Base-by-base conservation (phyloP, 2,888 invertebrate species). In the Callimorpha dominula region DNA sequence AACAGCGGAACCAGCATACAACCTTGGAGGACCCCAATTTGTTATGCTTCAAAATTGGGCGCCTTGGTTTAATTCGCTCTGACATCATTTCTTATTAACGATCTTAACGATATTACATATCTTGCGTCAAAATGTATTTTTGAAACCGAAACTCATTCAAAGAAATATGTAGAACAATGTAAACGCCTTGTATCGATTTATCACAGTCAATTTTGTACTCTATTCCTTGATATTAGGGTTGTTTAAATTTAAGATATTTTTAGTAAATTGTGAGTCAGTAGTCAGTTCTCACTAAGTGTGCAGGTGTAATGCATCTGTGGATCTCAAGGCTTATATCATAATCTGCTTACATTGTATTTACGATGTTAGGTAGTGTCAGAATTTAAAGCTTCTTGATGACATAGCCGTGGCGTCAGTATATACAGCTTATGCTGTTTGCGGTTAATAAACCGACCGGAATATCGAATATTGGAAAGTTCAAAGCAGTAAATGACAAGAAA, bases 251-350 rank as follows among this genome's bases (percentile, higher is more conserved):
- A 11, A 60, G 31, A 14, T 70, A 70, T 70, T 70, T 70, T 70
- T 54, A 57, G 70, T 11, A 40, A 12, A 8, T 14, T n/a, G 17
- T 65, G 65, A 69, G 20, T 69, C 68, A 69, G 1, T 42, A 69
- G 20, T 69, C 68, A 69, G 1, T 42, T 1, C 15, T 43, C 57
- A 66, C 60, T 60, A 50, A 42, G 43, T 62, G 42, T 71, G 66
- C 71, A 71, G 71, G 71, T 71, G 71, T 49, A 54, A 65, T 71
- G 60, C 66, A 71, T 71, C 60, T 66, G 63, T 49, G 40, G 49
- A 66, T 71, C 60, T 71, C 66, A 40, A 66, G 15, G 71, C 40
- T 71, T 71, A 65, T 65, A 66, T 71, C 40, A 49, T 71, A 71
- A 71, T 71, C 71, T 66, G 49, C 49, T 71, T 65, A 71, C 60